Evolutionary conservation across 2,797 vertebrate species (phyloP), one percentile per base, ranked within the genome.

Genomic region (Peromyscus nudipes): DNA sequence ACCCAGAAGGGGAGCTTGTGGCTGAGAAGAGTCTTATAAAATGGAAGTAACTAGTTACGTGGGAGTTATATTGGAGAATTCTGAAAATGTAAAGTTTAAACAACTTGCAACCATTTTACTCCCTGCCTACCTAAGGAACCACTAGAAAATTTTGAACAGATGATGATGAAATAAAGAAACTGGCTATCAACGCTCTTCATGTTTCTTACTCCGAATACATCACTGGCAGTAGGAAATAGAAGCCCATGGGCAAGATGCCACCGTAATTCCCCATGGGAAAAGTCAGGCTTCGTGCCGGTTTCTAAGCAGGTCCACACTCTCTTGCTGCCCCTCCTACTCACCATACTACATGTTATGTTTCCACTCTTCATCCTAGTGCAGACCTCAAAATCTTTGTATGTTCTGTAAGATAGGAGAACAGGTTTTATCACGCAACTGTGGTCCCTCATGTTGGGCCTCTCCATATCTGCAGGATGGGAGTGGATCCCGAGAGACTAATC

Each of bases 81-180:
- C 46, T 16, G 27, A 87, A 91, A 91, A 64, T 37, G 37, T 6
- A 46, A 96, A 62, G 14, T 62, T 84, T 55, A 69, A 80, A 65
- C 34, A 23, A 69, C 49, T 40, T 62, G 3, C 31, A 75, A 43
- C 2, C 34, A 3, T 65, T 88, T 5, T 76, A 2, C 25, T 89
- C 10, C 55, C 55, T 46, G 52, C 3, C 60, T 60, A 77, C 27
- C 13, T 64, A 82, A 83, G 19, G 65, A 79, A 79, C 14, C 12
- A 65, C 57, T 83, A 62, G 40, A 89, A 91, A 89, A 19, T 29
- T 57, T 87, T 84, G 4, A 73, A 81, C 75, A 11, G 29, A 29
- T 89, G 73, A 40, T 43, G 85, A 80, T 2, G 75, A 31, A 19
- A 65, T 89, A 92, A 55, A 93, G 9, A 73, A 92, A 93, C 23